These are phyloP conservation scores for Leptobrachium leishanense DNA, from an alignment of 2,113 vertebrate genomes.

Conservation along the genomic window DNA sequence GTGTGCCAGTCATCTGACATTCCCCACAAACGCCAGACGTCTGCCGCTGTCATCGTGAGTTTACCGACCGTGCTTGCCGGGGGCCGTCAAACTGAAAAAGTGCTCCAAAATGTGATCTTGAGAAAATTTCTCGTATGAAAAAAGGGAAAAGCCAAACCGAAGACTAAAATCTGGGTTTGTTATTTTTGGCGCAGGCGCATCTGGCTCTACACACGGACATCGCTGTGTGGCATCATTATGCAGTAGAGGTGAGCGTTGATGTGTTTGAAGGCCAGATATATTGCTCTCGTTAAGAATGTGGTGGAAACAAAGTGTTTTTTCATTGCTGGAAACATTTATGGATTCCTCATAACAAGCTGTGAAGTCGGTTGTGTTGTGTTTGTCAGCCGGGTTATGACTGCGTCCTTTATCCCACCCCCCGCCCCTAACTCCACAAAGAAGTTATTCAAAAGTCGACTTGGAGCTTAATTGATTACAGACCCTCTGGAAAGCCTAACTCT, in stretches of 20 bases:
- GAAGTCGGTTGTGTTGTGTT: slow-evolving; percentile 63
- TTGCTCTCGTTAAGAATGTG: slow-evolving; percentile 50
- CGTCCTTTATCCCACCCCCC: slow-evolving; percentile 44
- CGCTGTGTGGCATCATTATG: slow-evolving; percentile 40
- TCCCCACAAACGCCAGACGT: background rate
- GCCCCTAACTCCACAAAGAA: slow-evolving; percentile 60
- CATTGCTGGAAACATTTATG: slow-evolving; percentile 55
- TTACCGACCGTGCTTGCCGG: background rate
- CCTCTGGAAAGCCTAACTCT: slow-evolving; percentile 51
- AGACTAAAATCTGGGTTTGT: slow-evolving; percentile 39
- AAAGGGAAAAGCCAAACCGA: background rate
- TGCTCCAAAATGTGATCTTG: background rate
- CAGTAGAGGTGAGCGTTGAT: slow-evolving; percentile 44
- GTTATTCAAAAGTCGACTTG: slow-evolving; percentile 65
- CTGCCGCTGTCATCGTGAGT: background rate
- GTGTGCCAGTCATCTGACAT: background rate
- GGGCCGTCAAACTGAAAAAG: no score
- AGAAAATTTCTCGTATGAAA: background rate
- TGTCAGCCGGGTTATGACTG: slow-evolving; percentile 60
- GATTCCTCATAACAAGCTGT: slow-evolving; percentile 60
- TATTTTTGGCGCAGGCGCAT: slow-evolving; percentile 62
- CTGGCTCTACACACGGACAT: slow-evolving; percentile 49
- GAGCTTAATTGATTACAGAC: slow-evolving; percentile 68
- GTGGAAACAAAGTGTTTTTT: slow-evolving; percentile 65
- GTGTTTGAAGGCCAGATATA: slow-evolving; percentile 63